Base-by-base conservation (phyloP, 2,888 invertebrate genomes). In the Antheraea yamamai region DNA sequence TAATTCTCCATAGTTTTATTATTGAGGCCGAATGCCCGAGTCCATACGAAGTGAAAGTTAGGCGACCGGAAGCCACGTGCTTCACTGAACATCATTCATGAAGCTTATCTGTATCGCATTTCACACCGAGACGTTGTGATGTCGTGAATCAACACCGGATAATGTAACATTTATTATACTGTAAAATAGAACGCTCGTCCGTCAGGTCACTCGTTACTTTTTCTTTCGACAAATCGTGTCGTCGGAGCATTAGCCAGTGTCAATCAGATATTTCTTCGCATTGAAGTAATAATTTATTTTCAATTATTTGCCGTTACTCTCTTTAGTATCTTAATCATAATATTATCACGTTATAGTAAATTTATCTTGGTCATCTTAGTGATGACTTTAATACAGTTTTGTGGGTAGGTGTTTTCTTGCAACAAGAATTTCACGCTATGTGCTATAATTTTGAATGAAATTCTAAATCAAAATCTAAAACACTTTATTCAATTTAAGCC, bases 41-140 rank as follows among this genome's bases (percentile, higher is more conserved):
- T 78, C 26, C 20, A 66, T 80, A 81, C 80, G 80, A 81, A 80
- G 74, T 81, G 82, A 81, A 82, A 83, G 80, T 83, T 74, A 73
- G 75, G 75, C 74, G 77, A 61, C 35, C 77, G 81, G 76, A 79
- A 81, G 79, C 78, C 77, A 75, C 79, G 80, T 82, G 82, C 78
- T 55, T 79, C 85, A 83, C 84, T 83, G 81, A 81, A 82, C 81
- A 82, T 78, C 82, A 80, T 77, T 77, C 78, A 76, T 76, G 71
- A 77, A 77, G 76, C 75, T 81, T 85, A 86, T 84, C 84, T 81
- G 66, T 39, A 12, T 70, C 39, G 20, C 35, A 39, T 66, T 66
- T 66, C 64, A 66, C 30, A 26, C 64, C 10, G 64, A 16, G 26
- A 30, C 64, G 64, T 66, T 66, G 26, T 66, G 64, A 66, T 16